Percentiles rank a stretch among this genome's conserved stretches.
phyloP scores from a whole-genome alignment of 2,113 vertebrate genomes.

The Callorhinus ursinus region DNA sequence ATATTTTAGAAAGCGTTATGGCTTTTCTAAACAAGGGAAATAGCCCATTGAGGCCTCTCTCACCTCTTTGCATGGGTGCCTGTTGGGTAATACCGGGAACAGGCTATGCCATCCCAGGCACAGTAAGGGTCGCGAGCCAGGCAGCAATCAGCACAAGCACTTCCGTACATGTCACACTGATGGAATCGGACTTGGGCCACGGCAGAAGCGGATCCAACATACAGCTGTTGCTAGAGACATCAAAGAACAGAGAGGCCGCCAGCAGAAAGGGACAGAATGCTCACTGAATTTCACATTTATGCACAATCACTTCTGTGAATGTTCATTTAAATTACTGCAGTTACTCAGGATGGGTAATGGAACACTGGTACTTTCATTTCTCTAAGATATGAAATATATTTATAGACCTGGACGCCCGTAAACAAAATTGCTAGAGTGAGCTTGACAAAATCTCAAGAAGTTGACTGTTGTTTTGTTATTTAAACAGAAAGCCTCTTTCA shows the following conservation, averaged over 20 bases:
- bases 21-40: not conserved
- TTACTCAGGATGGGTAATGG: not conserved
- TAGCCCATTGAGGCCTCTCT: not conserved
- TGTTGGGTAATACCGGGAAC: constrained; percentile 93
- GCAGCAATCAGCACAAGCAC: constrained; percentile 96
- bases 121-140: constrained; percentile 98
- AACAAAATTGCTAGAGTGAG: not conserved
- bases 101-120: constrained; percentile 97
- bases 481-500: not conserved
- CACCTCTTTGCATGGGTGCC: constrained; percentile 94
- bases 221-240: constrained; percentile 94
- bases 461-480: not conserved
- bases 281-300: not conserved
- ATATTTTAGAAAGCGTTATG: too few species aligned
- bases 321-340: not conserved
- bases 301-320: not conserved
- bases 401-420: not conserved
- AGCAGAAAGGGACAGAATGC: not conserved
- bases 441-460: not conserved
- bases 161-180: constrained; percentile 96
- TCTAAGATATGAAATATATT: not conserved
- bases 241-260: not conserved
- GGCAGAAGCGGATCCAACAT: constrained; percentile 91
- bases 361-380: not conserved
- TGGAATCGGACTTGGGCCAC: constrained; percentile 94